Evolutionary conservation across 2,113 vertebrate genomes (phyloP).

Genomic region (Myrmecobius fasciatus): DNA sequence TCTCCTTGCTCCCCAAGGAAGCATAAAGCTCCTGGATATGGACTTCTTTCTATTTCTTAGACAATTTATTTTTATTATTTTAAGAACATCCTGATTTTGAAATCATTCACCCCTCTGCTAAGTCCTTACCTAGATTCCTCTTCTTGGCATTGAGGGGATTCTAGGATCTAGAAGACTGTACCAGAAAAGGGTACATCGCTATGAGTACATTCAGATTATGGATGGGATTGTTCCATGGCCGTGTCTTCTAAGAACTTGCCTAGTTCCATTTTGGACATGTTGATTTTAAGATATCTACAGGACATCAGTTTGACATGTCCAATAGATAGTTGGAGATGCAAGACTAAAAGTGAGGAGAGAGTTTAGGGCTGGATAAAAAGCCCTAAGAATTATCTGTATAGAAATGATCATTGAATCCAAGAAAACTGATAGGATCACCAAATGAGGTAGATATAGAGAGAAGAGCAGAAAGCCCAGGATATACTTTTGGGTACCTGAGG

Average conservation of each 20-base stretch:
- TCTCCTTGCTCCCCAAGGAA: constrained; percentile 60
- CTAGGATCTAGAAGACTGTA: not conserved
- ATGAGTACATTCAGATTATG: not conserved
- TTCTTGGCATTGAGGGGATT: not conserved
- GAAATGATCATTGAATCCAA: not conserved
- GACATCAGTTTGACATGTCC: not conserved
- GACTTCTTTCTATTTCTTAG: not conserved
- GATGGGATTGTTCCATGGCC: not conserved
- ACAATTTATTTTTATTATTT: not conserved
- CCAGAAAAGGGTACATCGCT: not conserved
- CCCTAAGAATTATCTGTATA: not conserved
- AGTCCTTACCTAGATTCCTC: not conserved
- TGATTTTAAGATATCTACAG: not conserved
- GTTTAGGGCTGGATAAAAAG: not conserved
- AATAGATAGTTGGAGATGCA: not conserved
- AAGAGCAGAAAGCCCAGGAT: not conserved
- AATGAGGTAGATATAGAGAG: not conserved
- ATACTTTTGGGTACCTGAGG: not conserved
- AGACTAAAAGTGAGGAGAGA: not conserved
- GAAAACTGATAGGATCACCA: not conserved
- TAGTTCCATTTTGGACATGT: not conserved
- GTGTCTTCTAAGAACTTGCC: not conserved
- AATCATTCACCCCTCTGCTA: not conserved
- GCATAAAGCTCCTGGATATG: not conserved
- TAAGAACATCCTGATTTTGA: not conserved